These are phyloP conservation scores for Phyto melanocephala DNA, from an alignment of 2,888 invertebrate species.

Conservation along the genomic window DNA sequence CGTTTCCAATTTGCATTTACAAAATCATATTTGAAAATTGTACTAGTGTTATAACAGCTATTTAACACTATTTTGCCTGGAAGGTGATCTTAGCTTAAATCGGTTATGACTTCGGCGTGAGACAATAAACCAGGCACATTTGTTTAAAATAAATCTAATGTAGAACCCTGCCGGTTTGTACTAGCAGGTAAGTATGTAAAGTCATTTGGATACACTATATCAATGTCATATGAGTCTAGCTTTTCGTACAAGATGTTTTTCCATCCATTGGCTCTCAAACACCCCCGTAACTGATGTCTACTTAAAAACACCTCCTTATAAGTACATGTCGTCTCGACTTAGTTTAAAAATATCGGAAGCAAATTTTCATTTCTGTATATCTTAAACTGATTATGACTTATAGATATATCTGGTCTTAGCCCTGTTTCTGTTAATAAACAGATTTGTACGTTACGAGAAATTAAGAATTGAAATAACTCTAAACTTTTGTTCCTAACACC, in stretches of 20 bases:
- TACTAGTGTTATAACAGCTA: neutral
- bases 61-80: neutral
- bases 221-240: neutral
- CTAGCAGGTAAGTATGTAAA: conserved; percentile 1
- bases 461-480: conserved; percentile 5
- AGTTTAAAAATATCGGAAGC: neutral
- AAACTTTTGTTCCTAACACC: neutral
- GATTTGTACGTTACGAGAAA: neutral
- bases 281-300: conserved; percentile 22
- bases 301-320: conserved; percentile 3
- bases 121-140: neutral
- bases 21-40: neutral
- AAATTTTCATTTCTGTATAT: conserved; percentile 9
- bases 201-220: neutral
- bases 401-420: neutral
- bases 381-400: conserved; percentile 2
- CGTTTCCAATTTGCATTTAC: neutral
- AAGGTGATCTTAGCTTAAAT: conserved; percentile 17
- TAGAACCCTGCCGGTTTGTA: conserved; percentile 1
- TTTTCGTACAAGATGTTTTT: conserved; percentile 12
- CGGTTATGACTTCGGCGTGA: neutral
- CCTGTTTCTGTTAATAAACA: conserved; percentile 28
- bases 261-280: conserved; percentile 20
- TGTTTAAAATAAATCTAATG: conserved; percentile 13
- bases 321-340: neutral